Percentiles rank a stretch among this genome's conserved stretches.
Conservation (phyloP, 2,113 vertebrate species). For the Cacatua alba region DNA sequence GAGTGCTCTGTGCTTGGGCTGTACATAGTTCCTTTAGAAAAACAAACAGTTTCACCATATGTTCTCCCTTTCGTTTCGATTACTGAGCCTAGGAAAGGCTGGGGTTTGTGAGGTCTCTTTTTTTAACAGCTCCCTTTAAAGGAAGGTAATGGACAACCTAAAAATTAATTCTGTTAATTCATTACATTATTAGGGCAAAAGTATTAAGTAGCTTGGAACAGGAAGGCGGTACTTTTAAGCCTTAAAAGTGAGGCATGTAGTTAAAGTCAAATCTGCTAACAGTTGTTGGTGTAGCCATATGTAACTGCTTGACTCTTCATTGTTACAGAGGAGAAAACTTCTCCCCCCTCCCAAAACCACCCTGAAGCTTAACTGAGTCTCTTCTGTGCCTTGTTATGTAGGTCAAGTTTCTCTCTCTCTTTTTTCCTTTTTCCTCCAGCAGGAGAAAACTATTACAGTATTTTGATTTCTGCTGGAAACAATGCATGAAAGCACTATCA, state of each 20-base stretch:
- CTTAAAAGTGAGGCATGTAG: not conserved
- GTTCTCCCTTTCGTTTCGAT: not conserved
- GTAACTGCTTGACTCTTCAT: not conserved
- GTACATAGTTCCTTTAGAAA: not conserved
- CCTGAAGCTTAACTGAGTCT: conserved; percentile 34
- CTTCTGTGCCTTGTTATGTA: conserved; percentile 48
- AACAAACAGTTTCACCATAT: not conserved
- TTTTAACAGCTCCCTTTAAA: not conserved
- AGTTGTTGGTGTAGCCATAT: not conserved
- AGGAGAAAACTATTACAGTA: conserved; percentile 43
- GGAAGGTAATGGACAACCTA: not conserved
- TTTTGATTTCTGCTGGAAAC: conserved; percentile 56
- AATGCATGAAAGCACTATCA: conserved; percentile 25
- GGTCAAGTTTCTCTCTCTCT: conserved; percentile 31
- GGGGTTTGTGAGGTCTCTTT: not conserved
- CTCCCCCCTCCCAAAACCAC: not conserved
- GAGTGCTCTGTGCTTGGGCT: not conserved
- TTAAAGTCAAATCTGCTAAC: not conserved
- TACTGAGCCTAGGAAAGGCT: not conserved
- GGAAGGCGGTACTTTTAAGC: not conserved
- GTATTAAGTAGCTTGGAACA: not conserved
- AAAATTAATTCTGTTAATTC: not conserved
- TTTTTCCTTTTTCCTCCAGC: not conserved
- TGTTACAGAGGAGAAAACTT: not conserved
- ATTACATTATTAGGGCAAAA: not conserved